phyloP scores from a whole-genome alignment of 2,113 vertebrate species.

The Cygnus buccinator region DNA sequence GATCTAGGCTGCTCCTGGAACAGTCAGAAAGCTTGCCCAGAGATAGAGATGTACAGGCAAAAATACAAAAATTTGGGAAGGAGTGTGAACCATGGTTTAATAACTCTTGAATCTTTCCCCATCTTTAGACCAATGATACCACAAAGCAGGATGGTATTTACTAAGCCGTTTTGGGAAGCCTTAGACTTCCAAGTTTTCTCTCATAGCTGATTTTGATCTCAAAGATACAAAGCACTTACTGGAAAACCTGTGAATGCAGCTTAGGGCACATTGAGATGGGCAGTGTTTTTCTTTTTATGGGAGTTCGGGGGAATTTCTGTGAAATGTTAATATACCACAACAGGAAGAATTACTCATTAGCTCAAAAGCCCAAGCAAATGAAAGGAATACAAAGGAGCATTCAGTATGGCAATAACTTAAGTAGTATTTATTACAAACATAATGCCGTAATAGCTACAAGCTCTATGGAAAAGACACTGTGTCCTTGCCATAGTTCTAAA shows the following conservation, averaged over 20 bases:
- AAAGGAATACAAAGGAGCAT: constrained; percentile 7
- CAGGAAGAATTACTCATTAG: constrained; percentile 33
- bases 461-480: not conserved
- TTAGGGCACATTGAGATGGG: not conserved
- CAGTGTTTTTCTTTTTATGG: not conserved
- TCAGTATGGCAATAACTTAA: not conserved
- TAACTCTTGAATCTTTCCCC: not conserved
- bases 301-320: constrained; percentile 12
- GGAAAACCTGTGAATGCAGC: not conserved
- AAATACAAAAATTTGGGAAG: not conserved
- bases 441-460: not conserved
- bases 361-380: not conserved
- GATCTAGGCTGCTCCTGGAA: not conserved
- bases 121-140: not conserved
- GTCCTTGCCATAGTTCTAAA: not conserved
- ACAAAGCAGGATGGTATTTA: not conserved
- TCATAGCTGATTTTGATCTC: not conserved
- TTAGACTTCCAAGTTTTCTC: not conserved
- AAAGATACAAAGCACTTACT: not conserved
- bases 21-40: not conserved
- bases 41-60: not conserved
- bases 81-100: not conserved
- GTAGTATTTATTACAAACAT: not conserved
- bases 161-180: not conserved
- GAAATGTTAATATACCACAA: not conserved